phyloP scores from a whole-genome alignment of 2,113 vertebrate genomes.

The Pseudorasbora parva region DNA sequence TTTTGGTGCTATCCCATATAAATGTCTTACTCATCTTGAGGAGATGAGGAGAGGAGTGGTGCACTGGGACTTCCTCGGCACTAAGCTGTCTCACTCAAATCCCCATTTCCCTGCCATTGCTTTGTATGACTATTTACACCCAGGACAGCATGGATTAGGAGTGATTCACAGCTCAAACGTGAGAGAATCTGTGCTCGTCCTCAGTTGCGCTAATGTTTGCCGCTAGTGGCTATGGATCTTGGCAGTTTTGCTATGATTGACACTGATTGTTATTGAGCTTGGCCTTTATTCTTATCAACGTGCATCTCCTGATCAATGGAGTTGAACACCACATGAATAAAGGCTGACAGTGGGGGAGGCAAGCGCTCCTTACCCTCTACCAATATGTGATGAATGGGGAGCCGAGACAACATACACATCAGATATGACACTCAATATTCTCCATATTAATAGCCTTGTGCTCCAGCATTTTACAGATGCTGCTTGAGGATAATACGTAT shows the following conservation, averaged over 20 bases:
- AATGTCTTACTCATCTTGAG: conserved; percentile 41
- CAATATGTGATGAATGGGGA: background rate
- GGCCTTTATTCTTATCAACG: conserved; percentile 56
- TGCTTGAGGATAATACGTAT: conserved; percentile 26
- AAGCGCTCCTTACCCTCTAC: background rate
- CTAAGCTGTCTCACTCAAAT: conserved; percentile 42
- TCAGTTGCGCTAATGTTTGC: conserved; percentile 19
- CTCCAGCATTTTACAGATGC: conserved; percentile 16
- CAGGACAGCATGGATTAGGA: conserved; percentile 45
- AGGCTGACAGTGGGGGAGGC: conserved; percentile 28
- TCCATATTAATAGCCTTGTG: conserved; percentile 41
- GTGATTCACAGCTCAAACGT: conserved; percentile 24
- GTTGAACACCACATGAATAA: conserved; percentile 44
- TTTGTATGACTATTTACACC: conserved; percentile 31
- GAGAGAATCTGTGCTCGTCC: conserved; percentile 22
- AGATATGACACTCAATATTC: conserved; percentile 45
- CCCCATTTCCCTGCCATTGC: conserved; percentile 21
- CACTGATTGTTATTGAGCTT: conserved; percentile 57
- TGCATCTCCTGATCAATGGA: conserved; percentile 55
- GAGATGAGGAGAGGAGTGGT: conserved; percentile 24
- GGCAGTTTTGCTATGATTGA: conserved; percentile 50
- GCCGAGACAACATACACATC: conserved; percentile 22
- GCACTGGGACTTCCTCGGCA: conserved; percentile 33
- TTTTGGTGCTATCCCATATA: conserved; percentile 33
- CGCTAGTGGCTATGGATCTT: conserved; percentile 24